These are phyloP conservation scores for Halcyon chelicuti DNA, from an alignment of 2,797 vertebrate species.

Conservation along the genomic window DNA sequence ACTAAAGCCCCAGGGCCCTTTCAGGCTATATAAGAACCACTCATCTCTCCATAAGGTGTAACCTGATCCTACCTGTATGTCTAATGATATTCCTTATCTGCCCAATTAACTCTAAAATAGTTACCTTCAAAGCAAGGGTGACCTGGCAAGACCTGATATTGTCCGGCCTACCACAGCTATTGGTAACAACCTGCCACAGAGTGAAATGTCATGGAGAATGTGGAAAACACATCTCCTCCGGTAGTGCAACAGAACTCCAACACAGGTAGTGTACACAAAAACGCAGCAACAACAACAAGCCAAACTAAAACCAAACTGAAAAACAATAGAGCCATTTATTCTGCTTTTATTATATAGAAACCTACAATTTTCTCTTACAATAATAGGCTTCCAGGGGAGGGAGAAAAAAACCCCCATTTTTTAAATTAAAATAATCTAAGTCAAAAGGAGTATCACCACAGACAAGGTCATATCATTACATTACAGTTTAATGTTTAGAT, in stretches of 20 bases:
- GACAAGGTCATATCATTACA: neutral
- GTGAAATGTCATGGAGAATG: neutral
- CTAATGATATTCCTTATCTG: neutral
- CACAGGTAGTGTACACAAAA: neutral
- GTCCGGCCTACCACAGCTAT: neutral
- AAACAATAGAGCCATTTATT: neutral
- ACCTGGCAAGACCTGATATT: neutral
- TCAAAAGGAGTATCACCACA: neutral
- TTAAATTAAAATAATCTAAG: neutral
- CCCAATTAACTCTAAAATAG: neutral
- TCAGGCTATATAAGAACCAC: neutral
- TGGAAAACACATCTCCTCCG: neutral
- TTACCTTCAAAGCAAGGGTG: neutral
- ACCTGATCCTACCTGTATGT: neutral
- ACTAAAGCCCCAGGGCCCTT: neutral
- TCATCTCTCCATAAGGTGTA: neutral
- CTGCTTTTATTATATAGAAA: neutral
- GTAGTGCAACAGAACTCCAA: neutral
- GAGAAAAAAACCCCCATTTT: too few relatives aligned
- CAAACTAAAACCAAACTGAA: too few relatives aligned
- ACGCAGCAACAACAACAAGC: too few relatives aligned
- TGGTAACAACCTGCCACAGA: neutral
- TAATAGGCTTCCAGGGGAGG: accelerated
- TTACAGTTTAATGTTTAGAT: neutral
- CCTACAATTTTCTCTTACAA: neutral